These are phyloP conservation scores for Brenthis ino DNA, from an alignment of 2,888 invertebrate genomes.

Conservation along the genomic window DNA sequence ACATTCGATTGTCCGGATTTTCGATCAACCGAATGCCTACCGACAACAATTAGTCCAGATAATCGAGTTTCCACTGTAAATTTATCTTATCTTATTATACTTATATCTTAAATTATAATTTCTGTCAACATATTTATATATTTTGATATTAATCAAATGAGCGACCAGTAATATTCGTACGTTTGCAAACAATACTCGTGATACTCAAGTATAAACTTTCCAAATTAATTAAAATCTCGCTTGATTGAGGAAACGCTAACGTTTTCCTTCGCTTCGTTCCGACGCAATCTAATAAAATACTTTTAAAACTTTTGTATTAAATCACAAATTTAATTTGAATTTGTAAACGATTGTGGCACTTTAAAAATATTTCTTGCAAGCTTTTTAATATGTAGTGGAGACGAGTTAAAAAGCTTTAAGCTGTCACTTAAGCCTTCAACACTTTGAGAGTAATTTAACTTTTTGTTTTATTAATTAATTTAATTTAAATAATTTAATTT, in stretches of 20 bases:
- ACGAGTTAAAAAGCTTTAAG: neutral
- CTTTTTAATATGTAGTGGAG: neutral
- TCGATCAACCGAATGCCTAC: no score
- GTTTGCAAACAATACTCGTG: conserved; percentile 29
- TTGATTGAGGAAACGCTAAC: conserved; percentile 37
- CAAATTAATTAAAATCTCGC: conserved; percentile 37
- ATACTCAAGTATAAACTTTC: conserved; percentile 29
- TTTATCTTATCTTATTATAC: no score
- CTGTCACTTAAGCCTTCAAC: neutral
- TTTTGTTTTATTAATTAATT: no score
- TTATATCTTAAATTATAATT: neutral
- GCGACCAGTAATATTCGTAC: conserved; percentile 10
- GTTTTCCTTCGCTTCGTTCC: conserved; percentile 15
- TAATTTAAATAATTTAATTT: no score
- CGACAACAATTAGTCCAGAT: no score
- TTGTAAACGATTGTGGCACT: conserved; percentile 25
- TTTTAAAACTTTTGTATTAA: conserved; percentile 38
- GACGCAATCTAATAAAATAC: conserved; percentile 34
- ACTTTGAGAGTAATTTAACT: no score
- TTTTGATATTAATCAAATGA: neutral
- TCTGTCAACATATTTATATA: neutral
- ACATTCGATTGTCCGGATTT: no score
- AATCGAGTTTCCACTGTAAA: no score
- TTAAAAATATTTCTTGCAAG: conserved; percentile 8
- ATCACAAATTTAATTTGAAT: conserved; percentile 38